A percentile compares a stretch with the other conserved stretches of the same genome.
Evolutionary conservation across 2,797 vertebrate genomes (phyloP).

Genomic region (Hapalemur alaotrensis): DNA sequence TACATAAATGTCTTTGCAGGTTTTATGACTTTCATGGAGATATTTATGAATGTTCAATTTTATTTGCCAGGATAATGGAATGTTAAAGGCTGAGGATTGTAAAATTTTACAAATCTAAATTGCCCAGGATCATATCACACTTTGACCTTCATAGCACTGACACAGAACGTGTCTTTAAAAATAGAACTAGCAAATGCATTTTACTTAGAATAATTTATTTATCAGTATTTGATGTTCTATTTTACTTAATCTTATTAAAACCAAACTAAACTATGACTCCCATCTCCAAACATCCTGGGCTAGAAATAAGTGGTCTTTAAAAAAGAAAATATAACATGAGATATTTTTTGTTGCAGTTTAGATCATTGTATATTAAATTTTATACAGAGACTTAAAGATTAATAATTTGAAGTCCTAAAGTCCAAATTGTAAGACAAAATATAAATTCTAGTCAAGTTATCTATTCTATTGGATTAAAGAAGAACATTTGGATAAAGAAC

Average conservation of each 20-base stretch:
- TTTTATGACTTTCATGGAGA: background rate
- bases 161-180: conserved; percentile 31
- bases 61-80: conserved; percentile 16
- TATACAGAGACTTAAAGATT: background rate
- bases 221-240: background rate
- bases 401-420: background rate
- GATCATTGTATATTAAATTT: conserved; percentile 12
- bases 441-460: background rate
- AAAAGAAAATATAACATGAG: background rate
- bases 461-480: conserved; percentile 19
- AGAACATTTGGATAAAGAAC: background rate
- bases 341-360: background rate
- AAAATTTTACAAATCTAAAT: conserved; percentile 52
- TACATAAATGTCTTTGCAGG: background rate
- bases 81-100: background rate
- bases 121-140: background rate
- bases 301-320: background rate
- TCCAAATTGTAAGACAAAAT: background rate
- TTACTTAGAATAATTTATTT: background rate
- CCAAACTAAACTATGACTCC: background rate
- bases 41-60: conserved; percentile 31
- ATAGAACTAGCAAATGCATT: conserved; percentile 13
- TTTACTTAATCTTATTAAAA: conserved; percentile 35
- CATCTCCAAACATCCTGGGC: background rate
- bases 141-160: conserved; percentile 36